Evolutionary conservation across 2,797 vertebrate species (phyloP), one percentile per base, ranked within the genome.

Genomic region (Lagodon rhomboides): DNA sequence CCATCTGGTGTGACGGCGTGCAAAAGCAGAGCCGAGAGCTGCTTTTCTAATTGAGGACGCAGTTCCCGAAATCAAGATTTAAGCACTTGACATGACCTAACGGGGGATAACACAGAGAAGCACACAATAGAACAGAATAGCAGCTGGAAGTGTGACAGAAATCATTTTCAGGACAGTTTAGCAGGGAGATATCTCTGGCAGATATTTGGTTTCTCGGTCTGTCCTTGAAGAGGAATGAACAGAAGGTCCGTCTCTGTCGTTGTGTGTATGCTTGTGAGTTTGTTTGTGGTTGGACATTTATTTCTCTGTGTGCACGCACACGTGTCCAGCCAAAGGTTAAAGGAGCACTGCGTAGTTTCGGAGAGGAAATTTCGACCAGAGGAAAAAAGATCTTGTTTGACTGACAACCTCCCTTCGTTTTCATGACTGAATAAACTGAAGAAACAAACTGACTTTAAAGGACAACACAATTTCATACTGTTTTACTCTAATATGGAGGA

Each of bases 1-100:
- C 94, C 95, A 95, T 95, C 95, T 95, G 95, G 76, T 87, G 84
- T 51, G 87, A 91, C 56, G 53, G 75, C 61, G 78, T 70, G 73
- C 41, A 70, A 68, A 80, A 80, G 67, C 67, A 65, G 73, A 75
- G 80, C 77, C 77, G 79, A 84, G 83, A 87, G 83, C 47, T 41
- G 49, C 50, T 34, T 34, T 30, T 84, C 69, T 86, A 87, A 86
- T 83, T 73, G 73, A 87, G 83, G 75, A 81, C 17, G 47, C 43
- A 20, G 23, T 77, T 72, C 66, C 72, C 61, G 20, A 78, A 82
- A 88, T 85, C 47, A 62, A 87, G 79, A 89, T 82, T 34, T 76
- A 86, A 60, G 43, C 67, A 43, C 73, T 58, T 3, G 22, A 77
- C 80, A 83, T 70, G 69, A 71, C 80, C 72, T 55, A 41, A 85